Evolutionary conservation across 2,113 vertebrate genomes (phyloP).

Genomic region (Marcusenius ussheri): DNA sequence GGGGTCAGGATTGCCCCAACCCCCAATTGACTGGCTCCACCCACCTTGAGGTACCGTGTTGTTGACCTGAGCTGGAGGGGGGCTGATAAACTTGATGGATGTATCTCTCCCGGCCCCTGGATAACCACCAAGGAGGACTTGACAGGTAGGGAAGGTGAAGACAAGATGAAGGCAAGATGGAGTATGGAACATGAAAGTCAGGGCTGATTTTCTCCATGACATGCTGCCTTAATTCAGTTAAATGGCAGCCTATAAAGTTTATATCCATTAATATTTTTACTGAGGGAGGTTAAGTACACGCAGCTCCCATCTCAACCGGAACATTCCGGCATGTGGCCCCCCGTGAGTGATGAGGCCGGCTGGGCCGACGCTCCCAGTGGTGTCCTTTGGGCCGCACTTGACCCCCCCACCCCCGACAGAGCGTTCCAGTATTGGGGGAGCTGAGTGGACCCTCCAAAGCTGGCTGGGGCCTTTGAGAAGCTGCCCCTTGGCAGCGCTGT

Average conservation of each 20-base stretch:
- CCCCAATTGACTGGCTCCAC: background rate
- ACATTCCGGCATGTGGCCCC: background rate
- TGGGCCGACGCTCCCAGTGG: background rate
- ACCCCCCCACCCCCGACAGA: background rate
- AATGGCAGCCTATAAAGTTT: background rate
- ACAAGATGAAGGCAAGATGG: background rate
- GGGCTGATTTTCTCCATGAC: background rate
- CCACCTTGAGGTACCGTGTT: background rate
- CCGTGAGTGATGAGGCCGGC: background rate
- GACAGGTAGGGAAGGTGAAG: background rate
- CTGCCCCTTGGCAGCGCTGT: background rate
- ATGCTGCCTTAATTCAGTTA: background rate
- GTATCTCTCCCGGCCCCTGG: background rate
- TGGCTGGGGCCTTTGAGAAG: background rate
- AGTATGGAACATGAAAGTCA: background rate
- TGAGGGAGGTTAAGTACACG: background rate
- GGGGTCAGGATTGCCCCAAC: background rate
- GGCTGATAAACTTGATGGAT: background rate
- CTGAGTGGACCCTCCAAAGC: background rate
- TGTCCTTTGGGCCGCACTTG: background rate
- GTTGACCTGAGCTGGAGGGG: background rate
- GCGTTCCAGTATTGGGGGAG: background rate
- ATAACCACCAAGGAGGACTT: background rate
- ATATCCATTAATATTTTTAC: background rate
- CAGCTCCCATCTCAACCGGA: background rate